Base-by-base conservation (phyloP, 2,113 vertebrate species). In the Gulo gulo region DNA sequence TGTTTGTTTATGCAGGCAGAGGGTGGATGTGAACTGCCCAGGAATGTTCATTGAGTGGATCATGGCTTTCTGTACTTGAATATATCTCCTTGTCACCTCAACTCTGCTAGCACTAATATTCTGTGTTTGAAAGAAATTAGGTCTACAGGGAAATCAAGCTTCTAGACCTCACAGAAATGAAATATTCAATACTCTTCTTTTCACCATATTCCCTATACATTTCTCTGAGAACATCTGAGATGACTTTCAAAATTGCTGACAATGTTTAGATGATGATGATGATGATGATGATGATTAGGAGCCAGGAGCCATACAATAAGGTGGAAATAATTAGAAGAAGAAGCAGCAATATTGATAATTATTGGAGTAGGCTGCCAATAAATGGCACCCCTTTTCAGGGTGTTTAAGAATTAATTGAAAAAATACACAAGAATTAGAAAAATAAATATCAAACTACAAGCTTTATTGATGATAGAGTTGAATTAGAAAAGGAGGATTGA, bases 81-180 rank as follows among this genome's bases (percentile, higher is more conserved):
- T 90, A 13, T 42, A 88, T 85, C 59, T 95, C 50, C 69, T 86
- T 78, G 84, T 87, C 95, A 94, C 65, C 65, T 95, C 20, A 13
- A 57, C 31, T 96, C 45, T 71, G 34, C 42, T 59, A 47, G 36
- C 65, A 88, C 65, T 80, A 88, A 96, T 92, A 61, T 76, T 84
- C 69, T 78, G 65, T 71, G 81, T 95, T 94, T 96, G 91, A 97
- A 97, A 95, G 84, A 97, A 97, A 97, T 92, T 96, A 96, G 81
- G 73, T 95, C 69, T 95, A 39, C 15, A 52, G 94, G 94, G 94
- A 98, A 97, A 97, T 97, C 90, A 97, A 85, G 69, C 63, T 93
- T 96, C 92, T 87, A 73, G 81, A 85, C 50, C 65, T 94, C 84
- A 95, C 57, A 92, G 52, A 97, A 96, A 98, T 92, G 71, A 96